phyloP scores from a whole-genome alignment of 2,797 vertebrate genomes.

The Esox masquinongy region DNA sequence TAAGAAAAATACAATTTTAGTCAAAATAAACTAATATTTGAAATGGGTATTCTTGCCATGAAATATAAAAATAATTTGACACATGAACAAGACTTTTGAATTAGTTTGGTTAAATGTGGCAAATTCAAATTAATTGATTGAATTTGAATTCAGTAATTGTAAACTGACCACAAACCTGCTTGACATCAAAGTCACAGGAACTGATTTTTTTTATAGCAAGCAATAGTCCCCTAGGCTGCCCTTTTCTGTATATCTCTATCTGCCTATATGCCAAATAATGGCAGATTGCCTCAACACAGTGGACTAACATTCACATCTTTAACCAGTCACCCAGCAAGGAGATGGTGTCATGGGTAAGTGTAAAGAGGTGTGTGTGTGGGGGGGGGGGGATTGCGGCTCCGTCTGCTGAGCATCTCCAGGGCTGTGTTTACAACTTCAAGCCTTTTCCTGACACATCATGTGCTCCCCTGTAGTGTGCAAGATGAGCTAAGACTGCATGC shows the following conservation, averaged over 20 bases:
- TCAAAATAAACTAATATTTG: no score
- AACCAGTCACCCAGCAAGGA: constrained; percentile 27
- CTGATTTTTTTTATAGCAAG: constrained; percentile 25
- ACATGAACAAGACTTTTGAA: no score
- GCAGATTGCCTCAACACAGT: constrained; percentile 23
- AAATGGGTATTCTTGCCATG: no score
- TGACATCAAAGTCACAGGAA: constrained; percentile 32
- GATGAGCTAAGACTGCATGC: constrained; percentile 27
- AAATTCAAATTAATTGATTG: no score
- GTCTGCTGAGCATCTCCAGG: constrained; percentile 42
- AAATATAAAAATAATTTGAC: no score
- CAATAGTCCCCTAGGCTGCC: constrained; percentile 18
- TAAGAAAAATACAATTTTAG: no score
- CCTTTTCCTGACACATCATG: constrained; percentile 53
- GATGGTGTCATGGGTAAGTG: constrained; percentile 43
- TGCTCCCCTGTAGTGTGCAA: constrained; percentile 47
- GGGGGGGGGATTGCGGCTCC: constrained; percentile 27
- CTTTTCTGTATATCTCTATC: constrained; percentile 20
- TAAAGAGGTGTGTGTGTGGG: constrained; percentile 29
- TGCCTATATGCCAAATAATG: constrained; percentile 24
- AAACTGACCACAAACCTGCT: neutral
- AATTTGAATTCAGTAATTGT: no score
- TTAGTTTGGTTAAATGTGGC: no score
- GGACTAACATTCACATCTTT: constrained; percentile 33
- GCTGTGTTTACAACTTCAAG: constrained; percentile 40